Evolutionary conservation across 2,113 vertebrate genomes (phyloP), one percentile per base, ranked within the genome.

Genomic region (Typhlomys cinereus): DNA sequence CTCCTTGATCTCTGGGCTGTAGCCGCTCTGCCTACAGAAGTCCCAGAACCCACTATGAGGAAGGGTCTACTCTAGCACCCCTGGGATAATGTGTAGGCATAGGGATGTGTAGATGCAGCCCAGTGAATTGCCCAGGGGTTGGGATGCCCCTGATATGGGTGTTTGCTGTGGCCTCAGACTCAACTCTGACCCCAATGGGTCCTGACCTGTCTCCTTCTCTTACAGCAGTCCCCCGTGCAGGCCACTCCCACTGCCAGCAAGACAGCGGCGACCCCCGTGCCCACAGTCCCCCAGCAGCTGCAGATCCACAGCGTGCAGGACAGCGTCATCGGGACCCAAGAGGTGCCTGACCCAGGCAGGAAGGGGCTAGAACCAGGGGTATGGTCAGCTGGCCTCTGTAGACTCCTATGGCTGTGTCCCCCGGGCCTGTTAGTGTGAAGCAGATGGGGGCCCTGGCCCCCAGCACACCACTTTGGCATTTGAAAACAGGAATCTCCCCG

Each of bases 161-260:
- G 8, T 79, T 18, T 31, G 25, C 66, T 21, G 59, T 84, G 66
- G 29, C 62, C 36, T 27, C n/a, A 70, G 34, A 64, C 46, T 23
- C 6, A n/a, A 7, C n/a, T n/a, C n/a, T n/a, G n/a, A 57, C 11
- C 78, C 36, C 0, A 17, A 54, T 44, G 0, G 1, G 21, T 27
- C 46, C 66, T 83, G 66, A 64, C n/a, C 20, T 1, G 29, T 61
- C 7, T 29, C 44, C 0, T 89, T 94, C 85, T 96, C 74, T 97
- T 96, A 73, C 98, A 99, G 99, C 98, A 98, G 92, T 98, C 99
- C 57, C 98, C 98, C 7, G 98, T 98, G 93, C 99, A 98, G 95
- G 97, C 98, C 18, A 98, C 97, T 88, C 97, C 95, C 87, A 97
- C 98, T 90, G 95, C 98, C 91, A 95, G 98, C 90, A 99, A 99